phyloP scores from a whole-genome alignment of 2,797 vertebrate species.

The Myotis findleyi region DNA sequence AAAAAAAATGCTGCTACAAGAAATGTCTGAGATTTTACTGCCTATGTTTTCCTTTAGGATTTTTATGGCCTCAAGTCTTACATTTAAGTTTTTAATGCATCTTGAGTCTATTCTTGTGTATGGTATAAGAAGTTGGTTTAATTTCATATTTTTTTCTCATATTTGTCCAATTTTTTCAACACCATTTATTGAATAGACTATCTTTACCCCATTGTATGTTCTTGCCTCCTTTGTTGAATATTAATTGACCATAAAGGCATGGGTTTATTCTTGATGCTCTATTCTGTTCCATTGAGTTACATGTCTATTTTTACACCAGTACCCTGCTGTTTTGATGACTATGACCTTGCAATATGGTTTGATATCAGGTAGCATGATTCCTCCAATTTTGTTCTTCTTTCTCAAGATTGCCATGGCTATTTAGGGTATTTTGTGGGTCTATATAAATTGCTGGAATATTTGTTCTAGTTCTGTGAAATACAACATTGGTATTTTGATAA shows the following conservation, averaged over 20 bases:
- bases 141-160: neutral
- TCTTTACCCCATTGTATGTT: neutral
- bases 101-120: neutral
- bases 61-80: neutral
- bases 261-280: neutral
- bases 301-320: neutral
- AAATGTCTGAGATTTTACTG: neutral
- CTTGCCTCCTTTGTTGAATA: neutral
- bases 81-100: neutral
- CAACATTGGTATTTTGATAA: neutral
- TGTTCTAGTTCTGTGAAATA: neutral
- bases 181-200: neutral
- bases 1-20: neutral
- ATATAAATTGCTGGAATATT: neutral
- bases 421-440: neutral
- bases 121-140: neutral
- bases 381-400: neutral
- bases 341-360: neutral
- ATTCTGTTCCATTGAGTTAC: neutral
- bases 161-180: neutral
- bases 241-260: neutral
- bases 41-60: neutral
- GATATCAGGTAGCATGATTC: neutral
- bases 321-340: neutral
- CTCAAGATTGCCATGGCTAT: neutral